Evolutionary conservation across 2,113 vertebrate species (phyloP).

Genomic region (Narcine bancroftii): DNA sequence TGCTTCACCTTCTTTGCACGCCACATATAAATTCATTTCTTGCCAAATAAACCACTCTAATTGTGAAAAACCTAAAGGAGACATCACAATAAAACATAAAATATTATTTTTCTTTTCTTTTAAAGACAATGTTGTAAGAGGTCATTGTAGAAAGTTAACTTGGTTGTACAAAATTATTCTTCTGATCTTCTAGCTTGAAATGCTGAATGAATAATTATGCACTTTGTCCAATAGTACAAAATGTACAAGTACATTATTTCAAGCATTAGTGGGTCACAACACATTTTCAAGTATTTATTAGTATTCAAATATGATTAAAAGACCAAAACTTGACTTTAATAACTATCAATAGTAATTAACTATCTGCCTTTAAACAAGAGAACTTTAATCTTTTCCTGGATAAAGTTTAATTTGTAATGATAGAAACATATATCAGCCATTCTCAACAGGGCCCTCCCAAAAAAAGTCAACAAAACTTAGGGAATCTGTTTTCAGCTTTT

Average conservation of each 20-base stretch:
- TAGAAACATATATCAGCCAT: not conserved
- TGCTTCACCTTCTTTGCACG: not conserved
- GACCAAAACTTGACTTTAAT: not conserved
- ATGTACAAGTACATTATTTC: not conserved
- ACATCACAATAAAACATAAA: not conserved
- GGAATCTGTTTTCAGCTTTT: not conserved
- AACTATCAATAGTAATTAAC: not conserved
- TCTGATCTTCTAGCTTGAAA: not conserved
- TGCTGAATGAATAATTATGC: not conserved
- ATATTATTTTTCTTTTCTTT: not conserved
- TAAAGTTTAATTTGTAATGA: not conserved
- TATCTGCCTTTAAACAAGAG: not conserved
- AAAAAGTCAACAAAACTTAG: not conserved
- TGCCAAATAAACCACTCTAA: not conserved
- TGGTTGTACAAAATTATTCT: not conserved
- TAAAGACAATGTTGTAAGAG: not conserved
- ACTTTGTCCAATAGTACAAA: not conserved
- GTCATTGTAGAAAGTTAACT: not conserved
- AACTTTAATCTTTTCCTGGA: not conserved
- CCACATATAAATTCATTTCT: not conserved
- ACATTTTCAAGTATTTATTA: constrained; percentile 24
- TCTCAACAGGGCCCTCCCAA: too few relatives aligned
- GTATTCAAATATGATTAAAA: not conserved
- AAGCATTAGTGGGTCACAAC: not conserved
- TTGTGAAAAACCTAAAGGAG: not conserved